Conservation (phyloP, 2,888 invertebrate species). For the Melieria picta region DNA sequence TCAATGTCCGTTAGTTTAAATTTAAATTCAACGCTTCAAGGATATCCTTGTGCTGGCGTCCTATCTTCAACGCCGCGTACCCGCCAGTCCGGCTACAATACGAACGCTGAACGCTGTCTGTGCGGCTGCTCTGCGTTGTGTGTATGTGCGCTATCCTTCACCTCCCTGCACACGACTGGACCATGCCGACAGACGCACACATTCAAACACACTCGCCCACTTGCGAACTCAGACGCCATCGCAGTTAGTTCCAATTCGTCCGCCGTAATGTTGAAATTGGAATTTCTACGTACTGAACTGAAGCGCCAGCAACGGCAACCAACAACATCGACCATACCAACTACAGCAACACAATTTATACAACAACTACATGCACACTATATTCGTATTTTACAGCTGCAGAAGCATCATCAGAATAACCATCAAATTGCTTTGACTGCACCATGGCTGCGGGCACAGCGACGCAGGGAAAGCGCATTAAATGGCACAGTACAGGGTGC, state of each 20-base stretch:
- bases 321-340: slow-evolving; percentile 36
- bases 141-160: slow-evolving; percentile 40
- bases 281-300: slow-evolving; percentile 15
- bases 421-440: slow-evolving; percentile 19
- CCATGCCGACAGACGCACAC: slow-evolving; percentile 12
- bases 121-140: neutral
- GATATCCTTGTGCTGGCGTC: slow-evolving; percentile 35
- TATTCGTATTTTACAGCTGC: slow-evolving; percentile 32
- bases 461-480: neutral
- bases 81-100: slow-evolving; percentile 12
- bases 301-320: slow-evolving; percentile 14
- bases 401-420: slow-evolving; percentile 28
- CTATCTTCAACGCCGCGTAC: slow-evolving; percentile 32
- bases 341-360: slow-evolving; percentile 14
- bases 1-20: slow-evolving; percentile 38
- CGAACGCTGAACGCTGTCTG: slow-evolving; percentile 1
- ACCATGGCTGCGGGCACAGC: neutral
- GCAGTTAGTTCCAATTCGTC: slow-evolving; percentile 6
- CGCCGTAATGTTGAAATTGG: slow-evolving; percentile 25
- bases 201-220: neutral
- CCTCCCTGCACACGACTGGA: slow-evolving; percentile 20
- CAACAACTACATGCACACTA: neutral
- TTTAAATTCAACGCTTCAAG: slow-evolving; percentile 39
- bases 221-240: neutral
- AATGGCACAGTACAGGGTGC: neutral